Evolutionary conservation across 2,888 invertebrate species (phyloP).

Genomic region (Callyntrura sp.): DNA sequence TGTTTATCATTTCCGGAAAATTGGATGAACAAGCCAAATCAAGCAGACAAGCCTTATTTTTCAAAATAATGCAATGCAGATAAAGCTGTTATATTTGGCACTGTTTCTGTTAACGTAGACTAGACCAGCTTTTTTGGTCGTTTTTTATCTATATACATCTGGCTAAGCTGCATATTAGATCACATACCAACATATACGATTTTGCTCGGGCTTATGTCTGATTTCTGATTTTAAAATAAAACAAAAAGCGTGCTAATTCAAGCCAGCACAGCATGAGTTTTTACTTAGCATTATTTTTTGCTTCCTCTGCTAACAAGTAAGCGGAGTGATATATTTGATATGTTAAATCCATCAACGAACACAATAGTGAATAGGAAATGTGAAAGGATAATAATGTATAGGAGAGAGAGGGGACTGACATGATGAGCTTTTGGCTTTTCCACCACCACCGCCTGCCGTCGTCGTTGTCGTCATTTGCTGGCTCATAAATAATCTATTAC

Average conservation of each 20-base stretch:
- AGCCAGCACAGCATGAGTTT: conserved; percentile 18
- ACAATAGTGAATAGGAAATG: conserved; percentile 24
- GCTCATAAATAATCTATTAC: conserved; percentile 40
- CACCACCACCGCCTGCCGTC: conserved; percentile 12
- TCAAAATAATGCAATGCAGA: background rate
- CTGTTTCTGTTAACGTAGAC: background rate
- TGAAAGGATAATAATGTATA: background rate
- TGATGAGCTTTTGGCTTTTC: background rate
- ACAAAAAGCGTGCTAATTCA: conserved; percentile 28
- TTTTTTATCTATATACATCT: background rate
- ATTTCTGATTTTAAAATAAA: background rate
- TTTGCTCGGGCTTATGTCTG: conserved; percentile 15
- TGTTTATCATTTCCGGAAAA: conserved; percentile 53
- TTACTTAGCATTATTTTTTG: conserved; percentile 32
- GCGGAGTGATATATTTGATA: background rate
- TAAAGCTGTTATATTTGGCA: conserved; percentile 49
- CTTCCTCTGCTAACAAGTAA: background rate
- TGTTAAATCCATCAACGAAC: background rate
- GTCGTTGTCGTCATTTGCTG: background rate
- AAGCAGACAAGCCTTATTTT: background rate
- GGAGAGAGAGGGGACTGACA: background rate
- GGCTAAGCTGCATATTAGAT: background rate
- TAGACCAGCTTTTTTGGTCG: background rate
- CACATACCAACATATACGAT: background rate
- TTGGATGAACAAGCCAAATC: conserved; percentile 44